phyloP scores from a whole-genome alignment of 2,797 vertebrate genomes.

The Linurgus olivaceus region DNA sequence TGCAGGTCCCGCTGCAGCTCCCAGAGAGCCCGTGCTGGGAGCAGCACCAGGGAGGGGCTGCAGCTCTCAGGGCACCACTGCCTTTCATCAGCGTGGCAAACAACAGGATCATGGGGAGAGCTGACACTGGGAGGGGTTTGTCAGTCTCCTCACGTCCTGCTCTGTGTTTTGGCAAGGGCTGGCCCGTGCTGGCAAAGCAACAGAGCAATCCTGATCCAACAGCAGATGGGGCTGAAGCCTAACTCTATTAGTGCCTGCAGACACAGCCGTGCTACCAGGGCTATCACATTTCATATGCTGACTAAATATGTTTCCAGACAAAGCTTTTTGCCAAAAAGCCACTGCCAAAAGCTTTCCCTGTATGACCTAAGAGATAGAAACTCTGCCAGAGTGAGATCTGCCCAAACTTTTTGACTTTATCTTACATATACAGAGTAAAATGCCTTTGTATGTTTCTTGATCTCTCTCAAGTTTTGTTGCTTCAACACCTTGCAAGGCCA shows the following conservation, averaged over 20 bases:
- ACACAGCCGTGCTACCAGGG: background rate
- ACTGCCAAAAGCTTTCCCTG: constrained; percentile 49
- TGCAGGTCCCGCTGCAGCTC: background rate
- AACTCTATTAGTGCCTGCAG: constrained; percentile 36
- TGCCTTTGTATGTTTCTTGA: background rate
- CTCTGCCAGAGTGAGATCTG: background rate
- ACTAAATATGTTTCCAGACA: constrained; percentile 66
- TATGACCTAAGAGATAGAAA: constrained; percentile 33
- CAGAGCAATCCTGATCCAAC: constrained; percentile 50
- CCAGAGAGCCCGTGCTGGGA: background rate
- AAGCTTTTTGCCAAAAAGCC: constrained; percentile 49
- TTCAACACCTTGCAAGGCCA: background rate
- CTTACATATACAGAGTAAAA: background rate
- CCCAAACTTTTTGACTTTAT: constrained; percentile 6
- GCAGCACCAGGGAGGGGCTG: background rate
- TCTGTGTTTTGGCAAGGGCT: constrained; percentile 11
- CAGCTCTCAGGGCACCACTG: background rate
- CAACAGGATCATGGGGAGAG: background rate
- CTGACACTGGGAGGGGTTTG: background rate
- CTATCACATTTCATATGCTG: constrained; percentile 27
- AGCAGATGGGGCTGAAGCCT: constrained; percentile 77
- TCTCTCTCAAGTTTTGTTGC: background rate
- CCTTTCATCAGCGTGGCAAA: background rate
- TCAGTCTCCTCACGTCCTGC: background rate
- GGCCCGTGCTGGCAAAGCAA: background rate